Evolutionary conservation across 2,113 vertebrate species (phyloP).

Genomic region (Tichodroma muraria): DNA sequence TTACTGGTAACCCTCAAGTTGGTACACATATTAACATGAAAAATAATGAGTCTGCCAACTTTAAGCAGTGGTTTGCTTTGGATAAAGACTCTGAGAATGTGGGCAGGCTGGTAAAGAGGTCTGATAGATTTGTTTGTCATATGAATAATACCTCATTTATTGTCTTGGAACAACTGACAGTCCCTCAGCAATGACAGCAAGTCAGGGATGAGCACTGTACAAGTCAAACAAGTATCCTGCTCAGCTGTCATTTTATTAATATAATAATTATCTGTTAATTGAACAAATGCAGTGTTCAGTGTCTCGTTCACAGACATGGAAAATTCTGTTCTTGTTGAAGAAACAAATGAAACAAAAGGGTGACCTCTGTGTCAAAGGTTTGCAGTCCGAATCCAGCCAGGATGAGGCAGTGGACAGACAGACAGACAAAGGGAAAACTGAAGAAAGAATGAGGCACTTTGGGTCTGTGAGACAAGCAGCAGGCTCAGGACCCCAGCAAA

Average conservation of each 20-base stretch:
- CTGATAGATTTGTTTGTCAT: conserved; percentile 10
- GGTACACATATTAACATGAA: neutral
- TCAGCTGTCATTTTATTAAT: neutral
- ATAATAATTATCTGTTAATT: neutral
- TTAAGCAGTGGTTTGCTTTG: neutral
- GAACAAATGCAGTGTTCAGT: neutral
- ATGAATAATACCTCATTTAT: neutral
- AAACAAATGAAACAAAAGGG: neutral
- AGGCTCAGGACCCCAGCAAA: neutral
- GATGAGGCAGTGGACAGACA: neutral
- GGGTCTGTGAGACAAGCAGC: neutral
- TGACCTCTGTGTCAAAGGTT: neutral
- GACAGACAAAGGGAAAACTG: neutral
- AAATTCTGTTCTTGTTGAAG: neutral
- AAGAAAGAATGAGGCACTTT: neutral
- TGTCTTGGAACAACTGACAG: neutral
- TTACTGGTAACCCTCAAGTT: neutral
- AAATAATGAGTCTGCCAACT: conserved; percentile 31
- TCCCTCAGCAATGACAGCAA: neutral
- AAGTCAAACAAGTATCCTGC: neutral
- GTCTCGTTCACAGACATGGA: neutral
- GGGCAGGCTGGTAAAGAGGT: neutral
- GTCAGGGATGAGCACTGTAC: neutral
- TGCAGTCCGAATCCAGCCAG: neutral
- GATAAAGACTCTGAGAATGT: conserved; percentile 37